Conservation (phyloP, 2,797 vertebrate genomes). For the Micromesistius poutassou region DNA sequence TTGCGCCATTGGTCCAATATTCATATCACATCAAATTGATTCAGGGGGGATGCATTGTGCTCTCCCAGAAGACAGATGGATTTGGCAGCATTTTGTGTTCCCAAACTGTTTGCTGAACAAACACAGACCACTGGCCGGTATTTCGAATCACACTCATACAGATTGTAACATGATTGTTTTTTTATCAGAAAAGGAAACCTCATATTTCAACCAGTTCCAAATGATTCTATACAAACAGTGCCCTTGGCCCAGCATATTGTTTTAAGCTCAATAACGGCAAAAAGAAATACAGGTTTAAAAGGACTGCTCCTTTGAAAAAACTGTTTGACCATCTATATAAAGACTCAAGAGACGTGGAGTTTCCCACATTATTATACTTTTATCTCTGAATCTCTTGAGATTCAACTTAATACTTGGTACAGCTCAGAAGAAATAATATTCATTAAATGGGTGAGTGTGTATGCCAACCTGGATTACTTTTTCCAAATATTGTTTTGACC, state of each 20-base stretch:
- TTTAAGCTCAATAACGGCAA: slow-evolving; percentile 28
- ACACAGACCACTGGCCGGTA: neutral
- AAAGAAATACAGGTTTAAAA: neutral
- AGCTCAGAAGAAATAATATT: neutral
- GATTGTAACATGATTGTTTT: slow-evolving; percentile 32
- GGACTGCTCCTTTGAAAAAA: neutral
- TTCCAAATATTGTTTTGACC: neutral
- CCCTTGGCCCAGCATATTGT: slow-evolving; percentile 17
- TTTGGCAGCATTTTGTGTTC: neutral
- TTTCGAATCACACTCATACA: slow-evolving; percentile 2
- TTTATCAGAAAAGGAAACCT: slow-evolving; percentile 41
- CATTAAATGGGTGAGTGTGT: neutral
- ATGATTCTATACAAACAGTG: slow-evolving; percentile 15
- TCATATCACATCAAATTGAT: slow-evolving; percentile 26
- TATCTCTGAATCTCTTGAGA: slow-evolving; percentile 1
- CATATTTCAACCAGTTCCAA: slow-evolving; percentile 25
- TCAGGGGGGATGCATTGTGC: neutral
- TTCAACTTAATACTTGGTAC: neutral
- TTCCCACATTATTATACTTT: neutral
- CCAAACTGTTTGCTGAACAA: neutral
- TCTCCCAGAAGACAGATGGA: neutral
- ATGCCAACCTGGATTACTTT: neutral
- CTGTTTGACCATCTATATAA: neutral
- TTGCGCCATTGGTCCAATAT: neutral
- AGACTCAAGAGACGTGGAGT: neutral